Percentiles rank a stretch among this genome's conserved stretches.
Evolutionary conservation across 2,797 vertebrate species (phyloP).

Genomic region (Schizopygopsis pylzovi): DNA sequence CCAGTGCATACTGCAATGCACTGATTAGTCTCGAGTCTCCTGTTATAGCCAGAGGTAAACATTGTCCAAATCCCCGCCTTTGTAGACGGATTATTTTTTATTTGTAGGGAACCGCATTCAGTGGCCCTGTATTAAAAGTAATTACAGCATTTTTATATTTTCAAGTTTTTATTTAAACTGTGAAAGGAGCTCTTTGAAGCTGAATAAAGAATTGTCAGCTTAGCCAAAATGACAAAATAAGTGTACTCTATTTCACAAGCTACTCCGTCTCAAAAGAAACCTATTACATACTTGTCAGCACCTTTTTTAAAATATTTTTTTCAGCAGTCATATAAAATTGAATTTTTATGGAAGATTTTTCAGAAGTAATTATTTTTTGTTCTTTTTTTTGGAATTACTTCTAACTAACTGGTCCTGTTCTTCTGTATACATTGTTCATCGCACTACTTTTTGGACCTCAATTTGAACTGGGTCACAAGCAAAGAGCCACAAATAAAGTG

Average conservation of each 20-base stretch:
- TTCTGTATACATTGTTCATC: neutral
- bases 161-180: constrained; percentile 26
- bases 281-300: constrained; percentile 11
- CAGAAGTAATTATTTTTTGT: neutral
- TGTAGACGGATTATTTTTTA: neutral
- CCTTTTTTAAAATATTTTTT: neutral
- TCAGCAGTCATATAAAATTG: neutral
- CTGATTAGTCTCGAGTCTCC: neutral
- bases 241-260: constrained; percentile 4
- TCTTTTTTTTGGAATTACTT: neutral
- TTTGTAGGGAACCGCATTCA: neutral
- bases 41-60: constrained; percentile 7
- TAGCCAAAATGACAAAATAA: constrained; percentile 23
- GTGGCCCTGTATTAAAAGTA: neutral
- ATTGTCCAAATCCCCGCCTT: constrained; percentile 1
- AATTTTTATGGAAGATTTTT: neutral
- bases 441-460: neutral
- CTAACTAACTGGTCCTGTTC: neutral
- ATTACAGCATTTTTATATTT: constrained; percentile 10
- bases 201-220: constrained; percentile 34
- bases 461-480: neutral
- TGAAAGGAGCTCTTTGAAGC: constrained; percentile 32
- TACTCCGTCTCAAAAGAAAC: neutral
- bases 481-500: neutral
- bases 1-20: neutral